Evolutionary conservation across 2,888 invertebrate genomes (phyloP).

Genomic region (Lapara coniferarum): DNA sequence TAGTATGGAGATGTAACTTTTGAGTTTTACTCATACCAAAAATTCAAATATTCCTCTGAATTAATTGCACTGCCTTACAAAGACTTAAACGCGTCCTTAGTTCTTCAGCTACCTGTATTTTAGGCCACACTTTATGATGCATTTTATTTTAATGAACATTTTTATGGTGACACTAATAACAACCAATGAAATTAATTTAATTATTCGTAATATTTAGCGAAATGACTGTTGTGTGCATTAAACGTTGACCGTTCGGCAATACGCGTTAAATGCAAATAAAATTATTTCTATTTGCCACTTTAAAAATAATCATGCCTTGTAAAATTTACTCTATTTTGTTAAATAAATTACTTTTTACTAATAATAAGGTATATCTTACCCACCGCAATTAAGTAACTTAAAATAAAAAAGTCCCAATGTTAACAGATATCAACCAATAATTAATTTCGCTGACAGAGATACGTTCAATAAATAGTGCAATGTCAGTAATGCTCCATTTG

Average conservation of each 20-base stretch:
- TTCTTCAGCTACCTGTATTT: conserved; percentile 35
- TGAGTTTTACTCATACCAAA: too few species aligned
- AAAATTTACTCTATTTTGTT: too few species aligned
- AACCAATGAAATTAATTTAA: conserved; percentile 5
- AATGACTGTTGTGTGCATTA: not conserved
- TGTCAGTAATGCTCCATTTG: conserved; percentile 34
- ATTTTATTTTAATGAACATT: conserved; percentile 72
- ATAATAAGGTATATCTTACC: too few species aligned
- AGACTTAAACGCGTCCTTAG: not conserved
- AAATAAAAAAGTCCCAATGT: not conserved
- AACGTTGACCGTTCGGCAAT: not conserved
- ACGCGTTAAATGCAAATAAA: not conserved
- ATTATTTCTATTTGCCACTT: too few species aligned
- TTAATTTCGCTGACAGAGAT: conserved; percentile 10
- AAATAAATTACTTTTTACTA: too few species aligned
- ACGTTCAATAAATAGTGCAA: conserved; percentile 32
- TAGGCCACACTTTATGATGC: conserved; percentile 69
- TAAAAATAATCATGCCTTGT: too few species aligned
- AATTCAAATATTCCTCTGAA: too few species aligned
- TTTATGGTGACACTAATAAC: conserved; percentile 60
- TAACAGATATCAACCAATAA: conserved; percentile 8
- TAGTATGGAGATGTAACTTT: too few species aligned
- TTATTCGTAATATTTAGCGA: not conserved
- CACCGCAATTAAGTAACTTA: not conserved
- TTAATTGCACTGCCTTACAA: not conserved